Conservation (phyloP, 1,140 invertebrate species). For the Lordiphosa stackelbergi region DNA sequence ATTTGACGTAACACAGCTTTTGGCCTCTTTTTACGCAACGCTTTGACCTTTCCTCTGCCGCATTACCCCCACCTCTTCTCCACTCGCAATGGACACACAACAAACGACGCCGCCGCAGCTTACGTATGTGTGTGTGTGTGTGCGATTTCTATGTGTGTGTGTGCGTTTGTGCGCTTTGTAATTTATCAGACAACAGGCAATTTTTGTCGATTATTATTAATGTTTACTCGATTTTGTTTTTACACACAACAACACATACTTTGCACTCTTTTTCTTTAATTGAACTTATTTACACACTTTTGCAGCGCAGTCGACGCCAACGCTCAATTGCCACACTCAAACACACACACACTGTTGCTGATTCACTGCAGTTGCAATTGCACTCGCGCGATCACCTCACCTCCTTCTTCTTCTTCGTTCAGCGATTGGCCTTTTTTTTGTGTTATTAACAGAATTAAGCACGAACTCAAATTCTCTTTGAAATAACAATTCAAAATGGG, state of each 20-base stretch:
- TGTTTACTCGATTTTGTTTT: conserved; percentile 41
- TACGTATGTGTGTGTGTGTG: conserved; percentile 11
- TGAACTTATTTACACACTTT: conserved; percentile 6
- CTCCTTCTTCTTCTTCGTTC: conserved; percentile 28
- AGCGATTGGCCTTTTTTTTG: conserved; percentile 28
- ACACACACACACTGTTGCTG: not conserved
- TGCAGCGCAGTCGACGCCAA: conserved; percentile 5
- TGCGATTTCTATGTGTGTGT: conserved; percentile 19
- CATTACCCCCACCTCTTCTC: conserved; percentile 15
- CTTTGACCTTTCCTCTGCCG: conserved; percentile 59
- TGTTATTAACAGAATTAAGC: conserved; percentile 51
- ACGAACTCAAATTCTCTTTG: conserved; percentile 10
- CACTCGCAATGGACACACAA: conserved; percentile 21
- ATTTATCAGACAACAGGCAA: conserved; percentile 46
- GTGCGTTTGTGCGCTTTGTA: conserved; percentile 20
- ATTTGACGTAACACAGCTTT: conserved; percentile 29
- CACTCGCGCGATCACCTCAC: conserved; percentile 3
- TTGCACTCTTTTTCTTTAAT: conserved; percentile 46
- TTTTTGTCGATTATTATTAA: conserved; percentile 43
- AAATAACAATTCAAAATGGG: conserved; percentile 9
- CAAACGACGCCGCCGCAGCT: conserved; percentile 27
- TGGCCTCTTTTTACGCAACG: conserved; percentile 47
- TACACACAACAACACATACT: conserved; percentile 18
- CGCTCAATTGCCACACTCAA: not conserved
- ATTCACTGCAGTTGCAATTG: conserved; percentile 3